Percentiles rank a stretch among this genome's conserved stretches.
Evolutionary conservation across 2,113 vertebrate species (phyloP).

Genomic region (Chionis minor): DNA sequence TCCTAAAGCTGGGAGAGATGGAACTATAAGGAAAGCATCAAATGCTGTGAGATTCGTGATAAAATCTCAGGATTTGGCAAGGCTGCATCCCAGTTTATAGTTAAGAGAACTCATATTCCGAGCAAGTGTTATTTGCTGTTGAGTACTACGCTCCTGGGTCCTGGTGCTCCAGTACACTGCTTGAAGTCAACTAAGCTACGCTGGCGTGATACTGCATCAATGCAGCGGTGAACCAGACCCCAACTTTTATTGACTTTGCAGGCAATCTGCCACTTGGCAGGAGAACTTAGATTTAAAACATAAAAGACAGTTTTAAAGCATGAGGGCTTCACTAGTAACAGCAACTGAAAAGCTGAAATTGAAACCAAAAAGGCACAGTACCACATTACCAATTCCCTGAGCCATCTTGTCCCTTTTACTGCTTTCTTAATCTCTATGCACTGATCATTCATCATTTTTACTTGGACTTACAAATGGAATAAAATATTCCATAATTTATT

Average conservation of each 20-base stretch:
- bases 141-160: background rate
- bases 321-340: conserved; percentile 47
- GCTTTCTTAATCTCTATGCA: background rate
- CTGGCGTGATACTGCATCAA: background rate
- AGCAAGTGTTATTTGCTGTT: conserved; percentile 1
- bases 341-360: conserved; percentile 49
- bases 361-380: conserved; percentile 43
- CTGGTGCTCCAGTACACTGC: background rate
- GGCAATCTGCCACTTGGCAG: conserved; percentile 62
- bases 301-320: conserved; percentile 48
- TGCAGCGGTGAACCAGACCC: conserved; percentile 22
- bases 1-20: background rate
- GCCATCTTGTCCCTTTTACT: background rate
- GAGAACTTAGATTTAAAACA: conserved; percentile 48
- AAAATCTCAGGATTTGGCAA: conserved; percentile 4
- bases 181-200: background rate
- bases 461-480: background rate
- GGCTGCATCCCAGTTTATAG: background rate
- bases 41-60: background rate
- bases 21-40: background rate
- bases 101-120: background rate
- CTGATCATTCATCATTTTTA: background rate
- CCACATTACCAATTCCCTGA: conserved; percentile 5
- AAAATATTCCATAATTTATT: background rate
- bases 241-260: conserved; percentile 50